Evolutionary conservation across 2,113 vertebrate species (phyloP), one percentile per base, ranked within the genome.

Genomic region (Sinocyclocheilus rhinocerous): DNA sequence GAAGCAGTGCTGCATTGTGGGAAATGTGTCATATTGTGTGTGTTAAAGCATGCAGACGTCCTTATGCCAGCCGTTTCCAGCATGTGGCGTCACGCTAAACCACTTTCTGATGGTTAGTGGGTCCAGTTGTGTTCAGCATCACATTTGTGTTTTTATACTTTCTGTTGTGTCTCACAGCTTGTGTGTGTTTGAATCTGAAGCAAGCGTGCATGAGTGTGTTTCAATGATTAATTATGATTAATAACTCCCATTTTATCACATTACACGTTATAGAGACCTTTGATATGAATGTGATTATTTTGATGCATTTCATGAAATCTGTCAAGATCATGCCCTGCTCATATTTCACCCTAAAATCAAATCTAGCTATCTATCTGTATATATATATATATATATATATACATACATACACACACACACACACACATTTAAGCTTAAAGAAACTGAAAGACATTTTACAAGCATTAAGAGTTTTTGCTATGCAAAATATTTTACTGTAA

Each of bases 1-100:
- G 81, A 82, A 89, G 83, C 90, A 84, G 52, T 80, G 75, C 83
- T 86, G 87, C 86, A 76, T 89, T 79, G 72, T 89, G 81, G 73
- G 24, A 57, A 84, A 52, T 86, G 24, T 67, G 29, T 39, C 9
- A 8, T 24, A 11, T 13, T 2, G 48, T 50, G 42, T 67, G 52
- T 61, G 78, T 70, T 1, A 4, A 3, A 10, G 67, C 67, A 70
- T 70, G 67, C 67, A 69, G 29, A 69, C 16, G 29, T 65, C 24
- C 65, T 33, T 15, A 8, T 33, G 13, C 65, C 65, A 15, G 50
- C 50, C 15, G 50, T 52, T 52, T 52, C 50, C 36, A 63, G 67
- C 55, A 65, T 73, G 48, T 55, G 48, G 75, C 36, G 39, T 75
- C 59, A 88, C 70, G 76, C 77, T 84, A 42, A 42, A 42, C 42